Evolutionary conservation across 92 coral and sea anemone genomes (phyloP), one percentile per base, ranked within the genome.

Genomic region (Isaurus tuberculatus): DNA sequence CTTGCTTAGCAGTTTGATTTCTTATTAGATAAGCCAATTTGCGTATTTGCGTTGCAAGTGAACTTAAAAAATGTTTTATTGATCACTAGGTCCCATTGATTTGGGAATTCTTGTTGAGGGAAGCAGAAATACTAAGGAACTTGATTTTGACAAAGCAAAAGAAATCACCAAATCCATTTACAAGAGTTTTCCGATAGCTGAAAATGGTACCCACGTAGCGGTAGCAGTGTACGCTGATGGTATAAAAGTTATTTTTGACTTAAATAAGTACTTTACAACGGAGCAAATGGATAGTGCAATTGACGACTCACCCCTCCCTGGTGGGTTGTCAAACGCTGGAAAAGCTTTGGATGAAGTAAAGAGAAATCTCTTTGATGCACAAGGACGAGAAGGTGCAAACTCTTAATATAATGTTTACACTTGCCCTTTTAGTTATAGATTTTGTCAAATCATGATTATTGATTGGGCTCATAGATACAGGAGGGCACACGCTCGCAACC

Each of bases 31-130:
- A 58, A 77, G 60, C 10, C 27, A 13, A 14, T 63, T 55, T 6
- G 6, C 3, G 5, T 4, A 51, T 2, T 15, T 51, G 5, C 4
- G 19, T 2, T 17, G 5, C 20, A n/a, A 15, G 22, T 51, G 1
- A 51, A 16, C 23, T 15, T 36, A 3, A 36, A 36, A 36, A 36
- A 3, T 36, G 46, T 55, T 55, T 3, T 17, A 6, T 55, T 55
- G 4, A 3, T 53, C 65, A 11, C 1, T 19, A 92, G 95, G 70
- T 70, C 74, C 86, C 49, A 70, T 90, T 68, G 98, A 94, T 74
- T 88, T 94, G 11, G 98, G 89, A 27, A 81, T 94, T 70, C 97
- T 94, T n/a, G 81, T 92, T 26, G 98, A 94, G 27, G 94, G 98
- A 32, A 89, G 93, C 14, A 86, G 87, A 72, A 94, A 88, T 77